Base-by-base conservation (phyloP, 2,888 invertebrate species). In the Drosophila prolongata region DNA sequence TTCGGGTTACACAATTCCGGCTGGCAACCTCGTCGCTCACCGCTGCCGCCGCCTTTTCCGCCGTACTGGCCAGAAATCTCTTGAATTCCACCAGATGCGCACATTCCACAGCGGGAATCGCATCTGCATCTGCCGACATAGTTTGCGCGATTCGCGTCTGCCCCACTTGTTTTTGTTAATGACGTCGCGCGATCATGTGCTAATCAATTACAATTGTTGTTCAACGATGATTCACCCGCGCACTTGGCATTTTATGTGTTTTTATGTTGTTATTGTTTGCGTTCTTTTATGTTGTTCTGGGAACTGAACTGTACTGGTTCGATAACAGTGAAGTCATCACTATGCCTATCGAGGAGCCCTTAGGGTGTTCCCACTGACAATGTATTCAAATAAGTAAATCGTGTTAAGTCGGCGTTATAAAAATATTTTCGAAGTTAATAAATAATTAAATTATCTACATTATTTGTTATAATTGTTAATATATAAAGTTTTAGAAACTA, bases 1-100 rank as follows among this genome's bases (percentile, higher is more conserved):
- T 80, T 9, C 91, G 90, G 40, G 91, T 90, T 71, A 91, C 77
- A 76, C 90, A 88, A 70, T 61, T 71, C 1, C 77, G 66, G 46
- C n/a, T 42, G n/a, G 49, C 75, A 34, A 75, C 57, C 43, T 87
- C 87, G 10, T 67, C 66, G 56, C 37, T 54, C 10, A 53, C 53
- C 30, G 50, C 50, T 27, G 58, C 57, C 43, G 76, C 57, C 38
- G 76, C 57, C 43, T 75, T 61, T 14, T 59, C 61, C 14, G 57
- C 55, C 16, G 43, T 52, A 27, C 27, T 13, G 38, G 75, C 60
- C 43, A 90, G 34, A 61, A 89, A 91, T 9, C 77, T 56, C 64
- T 89, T 90, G 44, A 90, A 87, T 67, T 78, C 77, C 44, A 54
- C 65, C 56, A 91, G 55, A 50, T 76, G 82, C 24, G 66, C 76